Base-by-base conservation (phyloP, 1,140 invertebrate genomes). In the Diplogasteroides magnus region DNA sequence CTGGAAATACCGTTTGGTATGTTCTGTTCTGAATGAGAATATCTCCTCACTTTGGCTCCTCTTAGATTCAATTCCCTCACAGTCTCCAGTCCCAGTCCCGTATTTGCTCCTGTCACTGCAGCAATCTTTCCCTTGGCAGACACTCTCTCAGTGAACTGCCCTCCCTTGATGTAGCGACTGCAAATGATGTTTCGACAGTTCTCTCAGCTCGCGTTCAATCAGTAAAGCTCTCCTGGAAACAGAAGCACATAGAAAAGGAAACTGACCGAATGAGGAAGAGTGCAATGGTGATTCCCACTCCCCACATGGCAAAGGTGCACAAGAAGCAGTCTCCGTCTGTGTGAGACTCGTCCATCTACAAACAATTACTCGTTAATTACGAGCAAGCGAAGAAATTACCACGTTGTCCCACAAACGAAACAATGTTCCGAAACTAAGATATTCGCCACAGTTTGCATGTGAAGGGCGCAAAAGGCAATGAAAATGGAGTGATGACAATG, bases 121-220 rank as follows among this genome's bases (percentile, higher is more conserved):
- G 37, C 37, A 6, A 48, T 19, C 63, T 76, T 67, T 28, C 64
- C 72, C 37, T 75, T 75, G 1, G 72, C 74, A 1, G 71, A 73
- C 2, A 66, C 68, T n/a, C 71, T 60, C 23, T 73, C 74, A 26
- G 27, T 70, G 67, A 75, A 75, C 26, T 75, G 74, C 14, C 67
- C 61, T 25, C 74, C 74, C 48, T 75, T 75, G 63, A 75, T 65
- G 29, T 37, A 74, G 13, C 56, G 28, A 61, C 74, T 75, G 58
- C n/a, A 73, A 63, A 48, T n/a, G 37, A 48, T 48, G 6, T 48
- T 11, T 19, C 37, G 37, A 48, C 19, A 11, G 19, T 6, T 6
- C 37, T 48, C 19, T 11, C 37, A n/a, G n/a, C n/a, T n/a, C n/a
- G n/a, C n/a, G n/a, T n/a, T n/a, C n/a, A n/a, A n/a, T n/a, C n/a